These are phyloP conservation scores for Oreochromis aureus DNA, from an alignment of 2,113 vertebrate species.

Conservation along the genomic window DNA sequence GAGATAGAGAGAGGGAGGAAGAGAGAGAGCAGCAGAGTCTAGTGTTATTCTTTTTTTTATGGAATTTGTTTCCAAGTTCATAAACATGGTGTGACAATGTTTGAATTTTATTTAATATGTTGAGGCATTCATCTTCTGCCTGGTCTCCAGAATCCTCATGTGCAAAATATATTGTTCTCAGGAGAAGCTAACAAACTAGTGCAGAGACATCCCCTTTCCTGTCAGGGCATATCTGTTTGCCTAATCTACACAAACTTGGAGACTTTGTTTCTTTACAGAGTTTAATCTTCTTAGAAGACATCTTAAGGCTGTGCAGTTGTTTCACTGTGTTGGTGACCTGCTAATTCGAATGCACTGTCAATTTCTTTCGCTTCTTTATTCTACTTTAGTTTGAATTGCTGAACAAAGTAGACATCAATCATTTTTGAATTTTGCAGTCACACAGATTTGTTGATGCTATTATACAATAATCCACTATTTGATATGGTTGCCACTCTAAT, in stretches of 20 bases:
- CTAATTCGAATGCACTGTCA: neutral
- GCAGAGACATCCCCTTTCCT: slow-evolving; percentile 34
- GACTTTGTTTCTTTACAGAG: neutral
- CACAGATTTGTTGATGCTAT: neutral
- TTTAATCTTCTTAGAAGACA: neutral
- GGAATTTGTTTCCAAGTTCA: slow-evolving; percentile 9
- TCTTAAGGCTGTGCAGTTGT: neutral
- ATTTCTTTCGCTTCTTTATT: neutral
- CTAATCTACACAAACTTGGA: slow-evolving; percentile 24
- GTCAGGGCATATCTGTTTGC: slow-evolving; percentile 27
- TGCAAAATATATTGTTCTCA: slow-evolving; percentile 42
- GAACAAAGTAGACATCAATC: neutral
- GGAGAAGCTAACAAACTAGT: slow-evolving; percentile 14
- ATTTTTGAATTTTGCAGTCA: neutral
- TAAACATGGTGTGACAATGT: neutral
- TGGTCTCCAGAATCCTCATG: slow-evolving; percentile 9
- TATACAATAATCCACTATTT: neutral
- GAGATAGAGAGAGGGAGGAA: neutral
- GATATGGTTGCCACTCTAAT: neutral
- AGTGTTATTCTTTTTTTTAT: slow-evolving; percentile 1
- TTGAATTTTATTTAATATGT: slow-evolving; percentile 45
- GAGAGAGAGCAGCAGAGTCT: neutral
- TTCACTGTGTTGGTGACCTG: neutral
- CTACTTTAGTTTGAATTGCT: neutral
- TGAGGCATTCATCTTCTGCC: slow-evolving; percentile 22